Evolutionary conservation across 2,888 invertebrate species (phyloP).

Genomic region (Heteromurus nitidus): DNA sequence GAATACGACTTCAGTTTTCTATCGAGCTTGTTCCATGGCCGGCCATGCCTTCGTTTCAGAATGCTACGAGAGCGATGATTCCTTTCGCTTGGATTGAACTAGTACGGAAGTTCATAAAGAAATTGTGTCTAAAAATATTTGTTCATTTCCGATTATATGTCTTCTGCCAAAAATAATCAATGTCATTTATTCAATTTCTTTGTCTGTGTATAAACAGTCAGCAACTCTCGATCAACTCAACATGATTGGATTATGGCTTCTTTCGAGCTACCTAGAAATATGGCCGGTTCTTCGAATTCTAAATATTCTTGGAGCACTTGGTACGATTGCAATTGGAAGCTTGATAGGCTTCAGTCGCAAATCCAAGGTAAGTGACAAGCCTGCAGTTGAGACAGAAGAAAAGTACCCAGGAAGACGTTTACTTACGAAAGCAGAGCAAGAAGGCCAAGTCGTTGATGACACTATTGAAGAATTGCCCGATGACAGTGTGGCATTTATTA

Average conservation of each 20-base stretch:
- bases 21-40: conserved; percentile 60
- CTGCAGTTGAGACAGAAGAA: conserved; percentile 1
- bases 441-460: not conserved
- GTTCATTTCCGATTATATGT: no score
- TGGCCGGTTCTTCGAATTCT: conserved; percentile 45
- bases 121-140: no score
- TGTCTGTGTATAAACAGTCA: not conserved
- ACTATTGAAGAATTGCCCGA: conserved; percentile 22
- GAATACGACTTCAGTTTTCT: conserved; percentile 52
- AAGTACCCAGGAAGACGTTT: conserved; percentile 36
- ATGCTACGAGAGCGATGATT: conserved; percentile 42
- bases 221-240: conserved; percentile 41
- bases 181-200: no score
- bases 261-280: conserved; percentile 43
- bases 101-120: no score
- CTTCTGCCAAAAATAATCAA: no score
- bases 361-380: not conserved
- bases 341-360: conserved; percentile 45
- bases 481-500: conserved; percentile 36
- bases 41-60: conserved; percentile 62
- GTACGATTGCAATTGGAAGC: conserved; percentile 36
- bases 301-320: conserved; percentile 43
- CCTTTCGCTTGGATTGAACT: conserved; percentile 62
- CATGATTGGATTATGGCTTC: conserved; percentile 25
- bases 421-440: conserved; percentile 24